phyloP scores from a whole-genome alignment of 1,140 invertebrate genomes.

The Diploscapter pachys region DNA sequence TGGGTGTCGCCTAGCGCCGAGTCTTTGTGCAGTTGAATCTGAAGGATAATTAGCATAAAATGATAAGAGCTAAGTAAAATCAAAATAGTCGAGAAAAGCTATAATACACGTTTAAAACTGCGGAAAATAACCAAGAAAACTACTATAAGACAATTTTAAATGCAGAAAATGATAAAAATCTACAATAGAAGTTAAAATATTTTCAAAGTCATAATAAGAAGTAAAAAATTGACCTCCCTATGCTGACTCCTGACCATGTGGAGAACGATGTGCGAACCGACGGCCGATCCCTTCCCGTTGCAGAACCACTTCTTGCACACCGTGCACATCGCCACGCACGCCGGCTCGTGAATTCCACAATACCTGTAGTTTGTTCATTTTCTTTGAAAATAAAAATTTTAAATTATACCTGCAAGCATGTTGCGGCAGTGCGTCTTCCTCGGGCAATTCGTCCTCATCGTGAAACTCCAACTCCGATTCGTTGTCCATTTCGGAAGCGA shows the following conservation, averaged over 20 bases:
- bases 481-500: neutral
- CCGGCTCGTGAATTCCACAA: constrained; percentile 96
- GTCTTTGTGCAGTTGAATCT: constrained; percentile 76
- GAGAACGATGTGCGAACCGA: constrained; percentile 96
- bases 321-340: constrained; percentile 95
- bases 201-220: neutral
- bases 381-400: neutral
- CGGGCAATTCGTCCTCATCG: constrained; percentile 15
- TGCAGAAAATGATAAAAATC: neutral
- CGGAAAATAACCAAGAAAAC: neutral
- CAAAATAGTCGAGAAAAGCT: neutral
- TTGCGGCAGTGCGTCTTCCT: constrained; percentile 40
- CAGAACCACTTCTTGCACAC: constrained; percentile 99
- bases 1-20: constrained; percentile 94
- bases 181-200: neutral
- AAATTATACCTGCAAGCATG: constrained; percentile 51
- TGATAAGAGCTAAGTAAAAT: neutral
- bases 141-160: neutral
- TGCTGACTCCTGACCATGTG: constrained; percentile 96
- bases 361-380: constrained; percentile 63
- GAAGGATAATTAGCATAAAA: neutral
- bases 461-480: constrained; percentile 23
- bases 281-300: constrained; percentile 94
- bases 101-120: neutral
- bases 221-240: constrained; percentile 80